Evolutionary conservation across 2,888 invertebrate species (phyloP).

Genomic region (Rosalia funebris): DNA sequence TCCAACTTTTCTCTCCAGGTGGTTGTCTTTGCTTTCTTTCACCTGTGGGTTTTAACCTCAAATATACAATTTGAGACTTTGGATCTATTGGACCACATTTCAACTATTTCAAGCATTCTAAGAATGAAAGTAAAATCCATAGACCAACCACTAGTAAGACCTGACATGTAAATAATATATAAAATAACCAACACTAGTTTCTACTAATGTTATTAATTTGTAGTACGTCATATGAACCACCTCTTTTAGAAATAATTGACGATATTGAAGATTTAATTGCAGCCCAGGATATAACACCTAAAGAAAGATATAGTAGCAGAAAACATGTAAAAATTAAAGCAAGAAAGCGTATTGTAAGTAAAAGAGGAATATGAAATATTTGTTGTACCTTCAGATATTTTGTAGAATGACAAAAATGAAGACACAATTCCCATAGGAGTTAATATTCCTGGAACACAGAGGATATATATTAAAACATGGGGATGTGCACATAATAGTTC

Average conservation of each 20-base stretch:
- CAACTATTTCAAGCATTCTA: too few relatives aligned
- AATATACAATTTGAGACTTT: too few relatives aligned
- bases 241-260: conserved; percentile 76
- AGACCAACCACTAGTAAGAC: too few relatives aligned
- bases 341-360: conserved; percentile 41
- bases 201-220: too few relatives aligned
- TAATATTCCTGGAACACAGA: conserved; percentile 77
- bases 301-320: conserved; percentile 78
- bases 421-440: conserved; percentile 46
- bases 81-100: too few relatives aligned
- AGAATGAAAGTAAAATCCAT: too few relatives aligned
- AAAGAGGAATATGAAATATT: neutral
- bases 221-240: conserved; percentile 19
- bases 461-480: conserved; percentile 92
- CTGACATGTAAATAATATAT: too few relatives aligned
- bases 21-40: too few relatives aligned
- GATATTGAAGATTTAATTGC: conserved; percentile 89
- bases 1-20: too few relatives aligned
- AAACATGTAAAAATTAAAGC: conserved; percentile 76
- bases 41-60: too few relatives aligned
- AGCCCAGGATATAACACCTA: conserved; percentile 81
- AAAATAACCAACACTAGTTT: too few relatives aligned
- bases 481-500: conserved; percentile 98
- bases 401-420: conserved; percentile 25
- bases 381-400: neutral